phyloP scores from a whole-genome alignment of 2,797 vertebrate species.

The Syndactyla subalaris region DNA sequence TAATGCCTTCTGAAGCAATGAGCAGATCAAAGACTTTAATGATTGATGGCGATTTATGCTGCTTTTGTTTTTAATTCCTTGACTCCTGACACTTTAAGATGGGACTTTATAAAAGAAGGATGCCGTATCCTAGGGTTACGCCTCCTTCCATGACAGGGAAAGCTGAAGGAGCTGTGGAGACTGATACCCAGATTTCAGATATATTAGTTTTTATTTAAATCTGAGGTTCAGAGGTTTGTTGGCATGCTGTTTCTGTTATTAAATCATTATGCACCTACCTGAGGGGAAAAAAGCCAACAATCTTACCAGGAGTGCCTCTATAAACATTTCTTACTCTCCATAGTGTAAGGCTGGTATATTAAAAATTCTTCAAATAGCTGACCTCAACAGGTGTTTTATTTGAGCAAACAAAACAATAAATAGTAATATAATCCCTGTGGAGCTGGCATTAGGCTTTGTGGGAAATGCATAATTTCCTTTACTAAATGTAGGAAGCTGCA shows the following conservation, averaged over 20 bases:
- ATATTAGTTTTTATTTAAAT: slow-evolving; percentile 73
- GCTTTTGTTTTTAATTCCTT: slow-evolving; percentile 78
- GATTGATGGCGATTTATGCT: slow-evolving; percentile 69
- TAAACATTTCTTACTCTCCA: slow-evolving; percentile 49
- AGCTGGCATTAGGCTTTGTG: slow-evolving; percentile 58
- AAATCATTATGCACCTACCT: slow-evolving; percentile 67
- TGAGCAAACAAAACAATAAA: slow-evolving; percentile 74
- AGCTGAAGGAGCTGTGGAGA: slow-evolving; percentile 31
- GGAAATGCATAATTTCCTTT: slow-evolving; percentile 68
- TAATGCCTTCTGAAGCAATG: slow-evolving; percentile 59
- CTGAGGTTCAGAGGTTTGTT: slow-evolving; percentile 54
- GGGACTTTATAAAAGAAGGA: slow-evolving; percentile 72
- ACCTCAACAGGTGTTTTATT: slow-evolving; percentile 64
- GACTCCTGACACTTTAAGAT: slow-evolving; percentile 75
- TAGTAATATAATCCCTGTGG: slow-evolving; percentile 57
- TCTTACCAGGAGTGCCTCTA: slow-evolving; percentile 59
- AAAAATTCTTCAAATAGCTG: slow-evolving; percentile 72
- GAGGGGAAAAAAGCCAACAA: slow-evolving; percentile 34
- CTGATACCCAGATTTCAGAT: slow-evolving; percentile 57
- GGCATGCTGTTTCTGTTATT: slow-evolving; percentile 75
- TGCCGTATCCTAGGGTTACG: slow-evolving; percentile 58
- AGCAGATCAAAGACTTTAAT: slow-evolving; percentile 69
- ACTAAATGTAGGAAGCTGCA: slow-evolving; percentile 46
- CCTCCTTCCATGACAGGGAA: slow-evolving; percentile 49
- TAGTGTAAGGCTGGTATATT: slow-evolving; percentile 62